phyloP scores from a whole-genome alignment of 2,888 invertebrate genomes.

The Trissolcus brochymenae region DNA sequence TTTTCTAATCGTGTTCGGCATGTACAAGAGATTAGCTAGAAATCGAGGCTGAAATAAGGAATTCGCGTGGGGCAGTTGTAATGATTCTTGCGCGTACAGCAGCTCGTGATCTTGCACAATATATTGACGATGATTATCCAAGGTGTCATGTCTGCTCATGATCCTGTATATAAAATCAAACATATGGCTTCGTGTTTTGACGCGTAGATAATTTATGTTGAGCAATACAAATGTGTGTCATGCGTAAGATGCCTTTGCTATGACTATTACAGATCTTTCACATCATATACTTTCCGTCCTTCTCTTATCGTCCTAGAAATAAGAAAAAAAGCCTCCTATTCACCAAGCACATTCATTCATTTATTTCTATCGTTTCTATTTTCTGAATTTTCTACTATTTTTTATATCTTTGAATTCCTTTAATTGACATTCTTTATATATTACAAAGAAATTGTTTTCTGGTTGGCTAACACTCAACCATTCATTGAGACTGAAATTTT shows the following conservation, averaged over 20 bases:
- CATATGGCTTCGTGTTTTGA: slow-evolving; percentile 26
- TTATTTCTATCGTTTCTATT: no score
- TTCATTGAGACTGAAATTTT: no score
- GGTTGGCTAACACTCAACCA: no score
- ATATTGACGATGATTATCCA: slow-evolving; percentile 58
- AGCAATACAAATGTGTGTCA: slow-evolving; percentile 24
- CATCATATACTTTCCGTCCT: not conserved
- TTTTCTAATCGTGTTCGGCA: not conserved
- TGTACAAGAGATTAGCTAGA: not conserved
- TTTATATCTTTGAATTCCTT: no score
- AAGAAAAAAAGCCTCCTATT: no score
- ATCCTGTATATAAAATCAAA: slow-evolving; percentile 24
- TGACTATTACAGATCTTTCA: slow-evolving; percentile 5
- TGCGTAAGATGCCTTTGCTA: slow-evolving; percentile 21
- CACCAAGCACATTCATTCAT: no score
- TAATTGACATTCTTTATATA: no score
- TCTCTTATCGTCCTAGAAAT: slow-evolving; percentile 10
- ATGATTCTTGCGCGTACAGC: slow-evolving; percentile 27
- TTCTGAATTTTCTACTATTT: no score
- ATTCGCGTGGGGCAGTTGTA: slow-evolving; percentile 35
- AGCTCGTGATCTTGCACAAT: slow-evolving; percentile 52
- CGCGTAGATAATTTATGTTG: slow-evolving; percentile 14
- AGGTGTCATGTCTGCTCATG: slow-evolving; percentile 20
- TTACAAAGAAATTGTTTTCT: no score
- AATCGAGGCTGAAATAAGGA: slow-evolving; percentile 9